Evolutionary conservation across 2,113 vertebrate species (phyloP), one percentile per base, ranked within the genome.

Genomic region (Esox niger): DNA sequence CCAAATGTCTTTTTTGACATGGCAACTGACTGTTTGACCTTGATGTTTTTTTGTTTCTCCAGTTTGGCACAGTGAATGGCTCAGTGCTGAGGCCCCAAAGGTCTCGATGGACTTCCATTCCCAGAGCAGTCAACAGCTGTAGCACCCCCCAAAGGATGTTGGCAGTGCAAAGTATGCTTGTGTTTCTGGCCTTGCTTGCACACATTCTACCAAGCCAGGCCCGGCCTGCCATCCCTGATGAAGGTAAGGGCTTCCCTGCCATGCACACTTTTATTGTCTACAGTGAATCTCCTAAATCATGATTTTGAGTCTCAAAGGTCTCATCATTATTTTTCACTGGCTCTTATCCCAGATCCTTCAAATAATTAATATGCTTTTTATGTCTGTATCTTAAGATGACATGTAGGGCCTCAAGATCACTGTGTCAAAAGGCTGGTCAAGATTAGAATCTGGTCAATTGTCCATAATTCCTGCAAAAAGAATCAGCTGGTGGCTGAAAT

Each of bases 111-210:
- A 85, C 84, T 80, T 76, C 83, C 70, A 46, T 76, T 77, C 69
- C 46, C 77, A 81, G 68, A 78, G 61, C 65, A 73, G 71, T 72
- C 81, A 82, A 29, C 79, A 77, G 83, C 78, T 79, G 67, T 91
- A 91, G 87, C 84, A 73, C 81, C 70, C 62, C 82, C 77, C 80
- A 82, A 81, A 90, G 88, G 87, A 91, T 87, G 88, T 80, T 88
- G 82, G 86, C 77, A 75, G 87, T 79, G 76, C 86, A 82, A 76
- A 85, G 78, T 57, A 38, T 85, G 74, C 83, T 91, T 79, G 78
- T 91, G 77, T 67, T 90, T 52, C 76, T 92, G 82, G 79, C 83
- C 69, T 71, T 90, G 56, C 81, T 88, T 31, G 70, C 82, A 74
- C 88, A 87, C 56, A 65, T 85, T 71, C 68, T 84, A 62, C 80